Percentiles rank a stretch among this genome's conserved stretches.
Evolutionary conservation across 2,113 vertebrate genomes (phyloP).

Genomic region (Poeciliopsis retropinna): DNA sequence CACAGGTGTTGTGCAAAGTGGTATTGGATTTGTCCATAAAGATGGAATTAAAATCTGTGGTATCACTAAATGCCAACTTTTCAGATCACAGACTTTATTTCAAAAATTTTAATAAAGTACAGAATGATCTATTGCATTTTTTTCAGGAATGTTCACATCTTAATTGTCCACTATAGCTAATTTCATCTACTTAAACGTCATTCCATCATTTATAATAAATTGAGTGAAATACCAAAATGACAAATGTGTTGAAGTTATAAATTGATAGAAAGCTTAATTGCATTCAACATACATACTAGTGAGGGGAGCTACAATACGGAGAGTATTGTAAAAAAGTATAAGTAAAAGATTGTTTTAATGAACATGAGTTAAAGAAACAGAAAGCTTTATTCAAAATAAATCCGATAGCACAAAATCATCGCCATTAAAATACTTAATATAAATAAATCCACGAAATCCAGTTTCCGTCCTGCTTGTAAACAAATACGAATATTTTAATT

Average conservation of each 20-base stretch:
- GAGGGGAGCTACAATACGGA: background rate
- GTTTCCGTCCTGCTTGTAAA: background rate
- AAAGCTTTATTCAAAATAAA: background rate
- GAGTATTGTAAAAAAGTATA: no score
- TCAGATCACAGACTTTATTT: no score
- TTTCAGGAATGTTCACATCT: background rate
- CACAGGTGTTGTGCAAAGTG: no score
- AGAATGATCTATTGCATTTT: background rate
- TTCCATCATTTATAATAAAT: background rate
- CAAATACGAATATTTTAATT: background rate
- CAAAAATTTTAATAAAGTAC: background rate
- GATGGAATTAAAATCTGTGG: no score
- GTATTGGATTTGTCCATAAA: no score
- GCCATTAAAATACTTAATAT: background rate
- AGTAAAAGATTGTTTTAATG: background rate
- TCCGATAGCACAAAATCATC: background rate
- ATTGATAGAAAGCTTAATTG: no score
- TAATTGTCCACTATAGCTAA: background rate
- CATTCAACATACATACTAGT: no score
- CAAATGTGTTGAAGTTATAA: background rate
- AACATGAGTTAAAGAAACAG: background rate
- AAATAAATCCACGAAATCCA: background rate
- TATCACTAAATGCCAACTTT: no score
- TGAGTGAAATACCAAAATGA: background rate
- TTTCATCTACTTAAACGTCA: no score